These are phyloP conservation scores for Neodon shergylaensis DNA, from an alignment of 2,113 vertebrate species.

Conservation along the genomic window DNA sequence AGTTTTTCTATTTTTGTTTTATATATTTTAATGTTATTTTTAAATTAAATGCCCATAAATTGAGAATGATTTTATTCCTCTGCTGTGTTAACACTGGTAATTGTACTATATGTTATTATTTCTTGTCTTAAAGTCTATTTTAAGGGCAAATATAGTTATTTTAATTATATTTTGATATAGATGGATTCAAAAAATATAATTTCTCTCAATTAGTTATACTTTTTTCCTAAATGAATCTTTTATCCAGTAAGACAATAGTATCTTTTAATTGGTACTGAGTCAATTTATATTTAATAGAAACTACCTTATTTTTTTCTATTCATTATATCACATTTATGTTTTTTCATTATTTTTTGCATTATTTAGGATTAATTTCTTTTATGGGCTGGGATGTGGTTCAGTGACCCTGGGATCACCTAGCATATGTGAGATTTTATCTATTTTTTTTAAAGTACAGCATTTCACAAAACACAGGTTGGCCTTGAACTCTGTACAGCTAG, in stretches of 20 bases:
- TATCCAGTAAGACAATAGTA: slow-evolving; percentile 21
- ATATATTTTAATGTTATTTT: slow-evolving; percentile 52
- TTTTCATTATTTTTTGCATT: slow-evolving; percentile 9
- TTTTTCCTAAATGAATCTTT: slow-evolving; percentile 7
- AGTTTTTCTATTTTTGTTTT: slow-evolving; percentile 46
- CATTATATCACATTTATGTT: background rate
- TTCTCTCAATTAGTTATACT: slow-evolving; percentile 19
- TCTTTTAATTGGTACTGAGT: slow-evolving; percentile 52
- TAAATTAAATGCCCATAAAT: slow-evolving; percentile 14
- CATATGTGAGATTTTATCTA: background rate
- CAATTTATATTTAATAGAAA: slow-evolving; percentile 33
- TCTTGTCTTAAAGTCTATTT: slow-evolving; percentile 53
- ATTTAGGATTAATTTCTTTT: slow-evolving; percentile 23
- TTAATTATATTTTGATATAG: slow-evolving; percentile 26
- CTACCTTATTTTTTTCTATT: slow-evolving; percentile 28
- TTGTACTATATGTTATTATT: slow-evolving; percentile 20
- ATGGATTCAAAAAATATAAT: background rate
- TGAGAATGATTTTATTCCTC: slow-evolving; percentile 22
- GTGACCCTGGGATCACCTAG: background rate
- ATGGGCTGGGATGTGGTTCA: background rate
- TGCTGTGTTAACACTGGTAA: slow-evolving; percentile 18
- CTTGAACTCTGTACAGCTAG: background rate
- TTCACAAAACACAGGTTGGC: background rate
- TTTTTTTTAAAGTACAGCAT: background rate
- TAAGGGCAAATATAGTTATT: slow-evolving; percentile 5